Percentiles rank a stretch among this genome's conserved stretches.
Evolutionary conservation across 2,113 vertebrate genomes (phyloP).

Genomic region (Hirundichthys speculiger): DNA sequence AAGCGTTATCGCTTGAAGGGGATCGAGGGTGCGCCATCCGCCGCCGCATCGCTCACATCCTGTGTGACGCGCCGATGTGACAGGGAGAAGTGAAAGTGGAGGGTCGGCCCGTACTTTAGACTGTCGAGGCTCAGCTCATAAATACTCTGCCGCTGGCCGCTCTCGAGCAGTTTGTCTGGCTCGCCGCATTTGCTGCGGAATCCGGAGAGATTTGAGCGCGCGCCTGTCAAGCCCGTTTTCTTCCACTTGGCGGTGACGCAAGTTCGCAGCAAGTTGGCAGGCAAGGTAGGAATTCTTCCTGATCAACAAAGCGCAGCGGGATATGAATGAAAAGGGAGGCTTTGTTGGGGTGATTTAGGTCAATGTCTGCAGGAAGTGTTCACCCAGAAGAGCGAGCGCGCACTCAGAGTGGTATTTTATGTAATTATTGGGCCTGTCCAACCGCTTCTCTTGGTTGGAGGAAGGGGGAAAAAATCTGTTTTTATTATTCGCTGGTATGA

Average conservation of each 20-base stretch:
- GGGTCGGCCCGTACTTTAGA: conserved; percentile 17
- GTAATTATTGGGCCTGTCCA: too few species aligned
- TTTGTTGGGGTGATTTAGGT: conserved; percentile 8
- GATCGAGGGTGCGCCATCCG: not conserved
- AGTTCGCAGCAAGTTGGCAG: conserved; percentile 45
- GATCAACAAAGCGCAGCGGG: conserved; percentile 15
- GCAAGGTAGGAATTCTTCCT: conserved; percentile 38
- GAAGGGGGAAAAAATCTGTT: too few species aligned
- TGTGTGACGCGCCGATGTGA: conserved; percentile 22
- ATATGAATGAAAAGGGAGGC: conserved; percentile 15
- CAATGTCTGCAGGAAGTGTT: not conserved
- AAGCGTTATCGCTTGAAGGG: not conserved
- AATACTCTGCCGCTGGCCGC: not conserved
- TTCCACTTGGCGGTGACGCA: conserved; percentile 32
- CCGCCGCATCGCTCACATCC: conserved; percentile 22
- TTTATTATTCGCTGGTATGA: too few species aligned
- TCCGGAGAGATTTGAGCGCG: conserved; percentile 6
- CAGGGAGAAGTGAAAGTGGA: conserved; percentile 47
- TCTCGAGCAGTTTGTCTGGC: not conserved
- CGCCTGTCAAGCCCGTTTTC: conserved; percentile 16
- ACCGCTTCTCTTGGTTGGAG: too few species aligned
- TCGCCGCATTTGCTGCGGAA: not conserved
- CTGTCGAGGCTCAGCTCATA: conserved; percentile 14
- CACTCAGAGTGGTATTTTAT: not conserved
- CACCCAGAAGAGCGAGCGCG: not conserved